phyloP scores from a whole-genome alignment of 1,140 invertebrate genomes.

The Drosophila aff. region DNA sequence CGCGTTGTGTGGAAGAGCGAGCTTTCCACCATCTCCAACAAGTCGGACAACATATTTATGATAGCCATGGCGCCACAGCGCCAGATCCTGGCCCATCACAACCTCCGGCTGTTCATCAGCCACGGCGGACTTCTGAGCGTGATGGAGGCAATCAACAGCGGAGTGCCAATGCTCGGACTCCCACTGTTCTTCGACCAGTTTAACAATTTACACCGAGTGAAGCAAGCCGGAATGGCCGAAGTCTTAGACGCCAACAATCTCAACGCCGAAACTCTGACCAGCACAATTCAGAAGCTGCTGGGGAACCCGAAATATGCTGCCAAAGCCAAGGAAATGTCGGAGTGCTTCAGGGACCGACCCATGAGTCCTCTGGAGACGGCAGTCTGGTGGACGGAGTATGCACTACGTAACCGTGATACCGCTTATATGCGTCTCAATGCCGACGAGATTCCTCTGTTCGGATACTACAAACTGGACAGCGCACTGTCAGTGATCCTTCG shows the following conservation, averaged over 20 bases:
- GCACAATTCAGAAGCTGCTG: conserved; percentile 24
- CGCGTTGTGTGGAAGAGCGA: conserved; percentile 87
- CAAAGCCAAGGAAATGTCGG: conserved; percentile 79
- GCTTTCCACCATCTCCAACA: conserved; percentile 41
- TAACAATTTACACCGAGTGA: conserved; percentile 35
- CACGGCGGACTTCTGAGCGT: conserved; percentile 46
- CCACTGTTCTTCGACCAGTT: conserved; percentile 57
- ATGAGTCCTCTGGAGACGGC: conserved; percentile 86
- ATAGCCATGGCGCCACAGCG: conserved; percentile 86
- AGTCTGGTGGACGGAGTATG: conserved; percentile 88
- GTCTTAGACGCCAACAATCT: conserved; percentile 26
- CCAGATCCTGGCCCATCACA: conserved; percentile 80
- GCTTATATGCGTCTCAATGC: conserved; percentile 82
- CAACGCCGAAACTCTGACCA: conserved; percentile 2
- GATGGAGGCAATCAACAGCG: conserved; percentile 35
- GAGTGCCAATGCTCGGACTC: conserved; percentile 44
- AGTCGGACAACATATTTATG: conserved; percentile 88
- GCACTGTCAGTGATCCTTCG: conserved; percentile 5
- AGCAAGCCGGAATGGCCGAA: conserved; percentile 86
- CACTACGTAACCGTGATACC: conserved; percentile 73
- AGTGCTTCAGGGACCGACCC: conserved; percentile 86
- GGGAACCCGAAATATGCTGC: conserved; percentile 19
- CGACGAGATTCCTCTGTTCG: conserved; percentile 26
- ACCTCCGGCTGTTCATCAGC: conserved; percentile 48
- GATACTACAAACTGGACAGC: conserved; percentile 36